These are phyloP conservation scores for Leptinotarsa haldemani DNA, from an alignment of 2,888 invertebrate genomes.

Conservation along the genomic window DNA sequence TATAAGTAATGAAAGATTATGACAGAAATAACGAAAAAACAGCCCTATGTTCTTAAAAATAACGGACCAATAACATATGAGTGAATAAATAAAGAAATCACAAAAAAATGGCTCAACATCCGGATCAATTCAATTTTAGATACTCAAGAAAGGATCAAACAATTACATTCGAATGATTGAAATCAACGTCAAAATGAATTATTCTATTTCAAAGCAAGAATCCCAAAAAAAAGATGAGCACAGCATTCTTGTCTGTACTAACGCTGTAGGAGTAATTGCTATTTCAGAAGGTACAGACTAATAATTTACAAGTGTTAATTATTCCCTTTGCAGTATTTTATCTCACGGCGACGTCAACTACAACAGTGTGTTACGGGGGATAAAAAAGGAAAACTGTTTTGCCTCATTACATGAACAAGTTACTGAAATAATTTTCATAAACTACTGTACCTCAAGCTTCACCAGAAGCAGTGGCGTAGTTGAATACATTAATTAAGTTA, in stretches of 20 bases:
- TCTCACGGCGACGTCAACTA: background rate
- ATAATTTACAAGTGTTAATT: constrained; percentile 10
- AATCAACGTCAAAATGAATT: too few relatives aligned
- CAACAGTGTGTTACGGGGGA: background rate
- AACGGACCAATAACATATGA: too few relatives aligned
- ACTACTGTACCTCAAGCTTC: constrained; percentile 1
- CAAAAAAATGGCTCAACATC: too few relatives aligned
- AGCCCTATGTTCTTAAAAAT: too few relatives aligned
- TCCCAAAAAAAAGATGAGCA: too few relatives aligned
- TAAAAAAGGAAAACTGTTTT: background rate
- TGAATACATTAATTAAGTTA: background rate
- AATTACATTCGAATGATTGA: too few relatives aligned
- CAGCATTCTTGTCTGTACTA: background rate
- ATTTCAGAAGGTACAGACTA: background rate
- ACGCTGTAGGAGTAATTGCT: background rate
- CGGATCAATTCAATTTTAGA: too few relatives aligned
- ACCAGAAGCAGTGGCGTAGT: background rate
- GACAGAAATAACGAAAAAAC: too few relatives aligned
- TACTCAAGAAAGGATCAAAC: too few relatives aligned
- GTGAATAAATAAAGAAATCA: too few relatives aligned
- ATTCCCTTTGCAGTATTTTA: background rate
- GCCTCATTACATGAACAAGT: background rate
- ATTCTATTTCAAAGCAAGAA: too few relatives aligned
- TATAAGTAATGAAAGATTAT: too few relatives aligned
- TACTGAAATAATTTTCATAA: constrained; percentile 7